Base-by-base conservation (phyloP, 2,113 vertebrate genomes). In the Mungos mungo region DNA sequence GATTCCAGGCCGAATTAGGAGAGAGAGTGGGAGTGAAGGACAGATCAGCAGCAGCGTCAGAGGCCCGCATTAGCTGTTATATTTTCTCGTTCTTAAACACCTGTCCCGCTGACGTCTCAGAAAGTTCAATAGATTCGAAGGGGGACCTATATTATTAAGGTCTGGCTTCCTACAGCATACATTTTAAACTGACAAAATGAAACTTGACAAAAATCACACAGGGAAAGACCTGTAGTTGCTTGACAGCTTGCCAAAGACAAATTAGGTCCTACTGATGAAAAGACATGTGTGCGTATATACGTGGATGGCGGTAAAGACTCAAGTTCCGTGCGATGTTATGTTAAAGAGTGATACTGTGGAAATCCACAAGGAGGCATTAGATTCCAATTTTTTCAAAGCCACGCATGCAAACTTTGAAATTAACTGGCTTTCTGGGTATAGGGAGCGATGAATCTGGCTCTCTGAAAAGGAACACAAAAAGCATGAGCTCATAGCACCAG, bases 311-410 rank as follows among this genome's bases (percentile, higher is more conserved):
- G 33, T 31, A 0, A 76, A 85, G 69, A 57, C 27, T 27, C 31
- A 72, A 60, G 33, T 25, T 63, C 60, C 54, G 3, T 4, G 71
- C 9, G 0, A 16, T 10, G 41, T 57, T 35, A 15, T 1, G 25
- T 4, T 47, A n/a, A 74, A 81, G 63, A 60, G 92, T 63, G 69
- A 97, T 98, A 66, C 97, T 65, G 54, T 31, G 41, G 63, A 69
- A 66, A 90, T 95, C 98, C 97, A 98, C 98, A 98, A 98, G 98
- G 98, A 97, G 98, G 98, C 97, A 86, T 84, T 90, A 89, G 91
- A 96, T 95, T 83, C 96, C 93, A 97, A 65, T 74, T 47, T 96
- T 97, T 97, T 91, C 96, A 88, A 88, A 95, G 72, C 45, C 81
- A 69, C 29, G 68, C 72, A 65, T 18, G 82, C 77, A 89, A 82